Conservation (phyloP, 1,140 invertebrate species). For the Bombus polaris region DNA sequence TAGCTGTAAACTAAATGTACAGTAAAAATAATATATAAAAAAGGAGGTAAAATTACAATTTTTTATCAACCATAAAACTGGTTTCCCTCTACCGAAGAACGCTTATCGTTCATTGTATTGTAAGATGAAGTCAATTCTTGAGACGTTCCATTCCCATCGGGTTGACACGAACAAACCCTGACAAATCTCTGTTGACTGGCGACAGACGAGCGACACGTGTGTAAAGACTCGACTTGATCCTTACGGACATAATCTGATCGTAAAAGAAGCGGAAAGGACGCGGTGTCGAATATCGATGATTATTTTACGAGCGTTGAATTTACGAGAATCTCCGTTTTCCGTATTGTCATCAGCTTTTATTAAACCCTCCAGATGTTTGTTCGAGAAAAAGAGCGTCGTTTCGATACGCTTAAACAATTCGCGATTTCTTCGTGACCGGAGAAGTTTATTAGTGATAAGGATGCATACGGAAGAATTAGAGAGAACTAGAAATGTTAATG, state of each 20-base stretch:
- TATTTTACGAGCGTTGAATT: conserved; percentile 31
- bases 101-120: not conserved
- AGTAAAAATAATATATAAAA: too few relatives aligned
- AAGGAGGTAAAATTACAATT: not conserved
- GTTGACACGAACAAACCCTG: not conserved
- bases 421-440: not conserved
- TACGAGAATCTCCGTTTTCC: not conserved
- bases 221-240: conserved; percentile 3
- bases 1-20: too few relatives aligned
- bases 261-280: conserved; percentile 7
- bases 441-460: too few relatives aligned
- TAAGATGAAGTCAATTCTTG: not conserved
- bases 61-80: not conserved
- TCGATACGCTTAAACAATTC: not conserved
- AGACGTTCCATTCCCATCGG: not conserved
- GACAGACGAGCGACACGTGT: not conserved
- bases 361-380: not conserved
- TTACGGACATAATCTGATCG: conserved; percentile 14
- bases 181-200: conserved; percentile 16
- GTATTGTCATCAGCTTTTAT: not conserved
- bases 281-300: conserved; percentile 23
- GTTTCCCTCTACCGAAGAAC: not conserved
- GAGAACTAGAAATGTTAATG: too few relatives aligned
- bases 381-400: not conserved
- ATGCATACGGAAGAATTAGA: too few relatives aligned